These are phyloP conservation scores for Apostichopus japonicus DNA, from an alignment of 35 echinoderm and acorn worm genomes.

Conservation along the genomic window DNA sequence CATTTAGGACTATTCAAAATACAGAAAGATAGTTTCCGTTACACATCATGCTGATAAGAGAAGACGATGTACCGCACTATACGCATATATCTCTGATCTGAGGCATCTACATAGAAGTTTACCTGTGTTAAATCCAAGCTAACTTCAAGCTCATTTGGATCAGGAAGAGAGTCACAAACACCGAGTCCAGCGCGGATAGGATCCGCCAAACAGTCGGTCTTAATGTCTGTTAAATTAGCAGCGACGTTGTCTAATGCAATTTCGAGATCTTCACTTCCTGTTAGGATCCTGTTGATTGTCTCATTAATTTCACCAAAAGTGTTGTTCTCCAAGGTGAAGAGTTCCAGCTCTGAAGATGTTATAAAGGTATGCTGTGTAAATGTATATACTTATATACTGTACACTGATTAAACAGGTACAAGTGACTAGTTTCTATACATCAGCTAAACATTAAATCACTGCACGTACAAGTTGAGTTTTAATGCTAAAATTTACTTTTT, in stretches of 20 bases:
- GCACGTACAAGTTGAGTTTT: no score
- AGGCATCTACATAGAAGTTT: background rate
- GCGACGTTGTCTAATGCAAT: background rate
- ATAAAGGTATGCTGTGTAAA: no score
- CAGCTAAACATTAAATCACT: no score
- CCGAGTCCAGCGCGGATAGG: background rate
- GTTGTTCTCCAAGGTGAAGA: conserved; percentile 4
- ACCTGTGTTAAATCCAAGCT: conserved; percentile 22
- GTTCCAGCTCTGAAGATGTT: background rate
- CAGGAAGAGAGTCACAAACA: conserved; percentile 3
- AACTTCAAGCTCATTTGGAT: conserved; percentile 12
- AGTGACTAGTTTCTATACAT: background rate
- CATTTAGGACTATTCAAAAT: no score
- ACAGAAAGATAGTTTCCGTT: no score
- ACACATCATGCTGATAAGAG: no score
- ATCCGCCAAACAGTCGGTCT: background rate
- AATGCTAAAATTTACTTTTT: no score
- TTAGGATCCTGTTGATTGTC: background rate
- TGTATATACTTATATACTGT: no score
- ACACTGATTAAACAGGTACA: background rate
- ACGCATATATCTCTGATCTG: background rate
- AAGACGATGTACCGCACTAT: no score
- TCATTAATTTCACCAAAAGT: background rate
- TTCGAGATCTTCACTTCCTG: background rate
- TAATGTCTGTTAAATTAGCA: conserved; percentile 39